Percentiles rank a stretch among this genome's conserved stretches.
Conservation (phyloP, 2,888 invertebrate genomes). For the Drosophila anomelani region DNA sequence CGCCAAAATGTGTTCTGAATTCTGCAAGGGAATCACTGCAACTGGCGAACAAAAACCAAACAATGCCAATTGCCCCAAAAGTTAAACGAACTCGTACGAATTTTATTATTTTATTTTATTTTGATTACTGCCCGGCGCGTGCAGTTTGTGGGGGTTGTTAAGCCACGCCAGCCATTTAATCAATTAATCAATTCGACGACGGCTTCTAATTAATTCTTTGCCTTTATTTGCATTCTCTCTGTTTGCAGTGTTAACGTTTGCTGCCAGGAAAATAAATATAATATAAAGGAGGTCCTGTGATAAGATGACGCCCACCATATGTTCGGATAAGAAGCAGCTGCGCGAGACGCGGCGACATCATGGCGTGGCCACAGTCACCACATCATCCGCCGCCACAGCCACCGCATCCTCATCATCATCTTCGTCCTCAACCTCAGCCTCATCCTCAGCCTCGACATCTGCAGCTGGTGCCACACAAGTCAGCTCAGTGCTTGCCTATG, state of each 20-base stretch:
- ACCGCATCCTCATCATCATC: constrained; percentile 9
- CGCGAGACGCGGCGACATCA: constrained; percentile 57
- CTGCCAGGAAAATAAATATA: constrained; percentile 6
- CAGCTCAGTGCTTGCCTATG: constrained; percentile 46
- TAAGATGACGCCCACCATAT: constrained; percentile 83
- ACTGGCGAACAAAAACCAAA: not conserved
- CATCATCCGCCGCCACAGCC: constrained; percentile 22
- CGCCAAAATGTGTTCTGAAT: constrained; percentile 1
- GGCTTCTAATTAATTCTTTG: constrained; percentile 57
- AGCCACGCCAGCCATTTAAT: constrained; percentile 42
- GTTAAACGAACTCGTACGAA: constrained; percentile 29
- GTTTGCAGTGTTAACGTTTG: constrained; percentile 29
- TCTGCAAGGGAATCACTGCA: constrained; percentile 9
- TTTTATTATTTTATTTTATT: constrained; percentile 38
- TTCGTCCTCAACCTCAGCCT: constrained; percentile 11
- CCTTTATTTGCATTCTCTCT: constrained; percentile 27
- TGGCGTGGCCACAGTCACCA: constrained; percentile 44
- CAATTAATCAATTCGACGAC: constrained; percentile 62
- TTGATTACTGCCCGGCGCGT: constrained; percentile 35
- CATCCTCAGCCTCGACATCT: constrained; percentile 12
- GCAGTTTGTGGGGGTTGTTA: constrained; percentile 29
- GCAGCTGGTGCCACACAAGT: constrained; percentile 30
- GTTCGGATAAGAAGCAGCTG: constrained; percentile 81
- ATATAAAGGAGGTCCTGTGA: constrained; percentile 13
- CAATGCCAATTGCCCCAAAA: not conserved